Conservation (phyloP, 2,113 vertebrate genomes). For the Esox niger region DNA sequence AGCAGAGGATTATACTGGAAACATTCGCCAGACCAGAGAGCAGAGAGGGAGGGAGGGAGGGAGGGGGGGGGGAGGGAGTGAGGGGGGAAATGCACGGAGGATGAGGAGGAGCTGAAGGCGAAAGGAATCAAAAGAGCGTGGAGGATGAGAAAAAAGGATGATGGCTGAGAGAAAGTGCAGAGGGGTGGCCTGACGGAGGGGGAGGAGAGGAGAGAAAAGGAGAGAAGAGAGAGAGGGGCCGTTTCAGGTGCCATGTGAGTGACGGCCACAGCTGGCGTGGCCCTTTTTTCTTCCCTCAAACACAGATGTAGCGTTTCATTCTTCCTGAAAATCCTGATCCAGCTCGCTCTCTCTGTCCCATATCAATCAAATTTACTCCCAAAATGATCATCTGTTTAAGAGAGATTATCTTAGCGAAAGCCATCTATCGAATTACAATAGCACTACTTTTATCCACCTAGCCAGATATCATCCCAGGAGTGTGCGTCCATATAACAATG, state of each 20-base stretch:
- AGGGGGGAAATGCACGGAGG: not conserved
- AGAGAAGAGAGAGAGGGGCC: slow-evolving; percentile 20
- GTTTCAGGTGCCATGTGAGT: slow-evolving; percentile 26
- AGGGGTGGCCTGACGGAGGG: slow-evolving; percentile 28
- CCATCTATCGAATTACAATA: slow-evolving; percentile 79
- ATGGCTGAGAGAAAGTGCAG: slow-evolving; percentile 1
- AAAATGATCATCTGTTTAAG: slow-evolving; percentile 79
- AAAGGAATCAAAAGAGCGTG: slow-evolving; percentile 20
- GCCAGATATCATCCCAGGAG: slow-evolving; percentile 69
- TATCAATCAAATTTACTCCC: slow-evolving; percentile 74
- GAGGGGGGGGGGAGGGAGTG: slow-evolving; percentile 26
- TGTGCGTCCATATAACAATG: slow-evolving; percentile 29
- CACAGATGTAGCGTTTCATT: slow-evolving; percentile 11
- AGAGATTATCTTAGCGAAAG: slow-evolving; percentile 75
- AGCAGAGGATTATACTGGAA: slow-evolving; percentile 72
- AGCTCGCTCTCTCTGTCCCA: slow-evolving; percentile 41
- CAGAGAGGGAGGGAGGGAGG: slow-evolving; percentile 40
- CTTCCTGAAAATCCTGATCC: slow-evolving; percentile 22
- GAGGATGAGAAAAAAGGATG: slow-evolving; percentile 36
- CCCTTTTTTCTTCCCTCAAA: slow-evolving; percentile 21
- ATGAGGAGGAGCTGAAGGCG: slow-evolving; percentile 34
- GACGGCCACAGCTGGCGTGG: slow-evolving; percentile 46
- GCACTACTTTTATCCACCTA: slow-evolving; percentile 73
- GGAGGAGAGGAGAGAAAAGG: slow-evolving; percentile 36
- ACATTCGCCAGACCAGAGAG: slow-evolving; percentile 40